A percentile compares a stretch with the other conserved stretches of the same genome.
Evolutionary conservation across 2,888 invertebrate genomes (phyloP).

Genomic region (Cerastis rubricosa): DNA sequence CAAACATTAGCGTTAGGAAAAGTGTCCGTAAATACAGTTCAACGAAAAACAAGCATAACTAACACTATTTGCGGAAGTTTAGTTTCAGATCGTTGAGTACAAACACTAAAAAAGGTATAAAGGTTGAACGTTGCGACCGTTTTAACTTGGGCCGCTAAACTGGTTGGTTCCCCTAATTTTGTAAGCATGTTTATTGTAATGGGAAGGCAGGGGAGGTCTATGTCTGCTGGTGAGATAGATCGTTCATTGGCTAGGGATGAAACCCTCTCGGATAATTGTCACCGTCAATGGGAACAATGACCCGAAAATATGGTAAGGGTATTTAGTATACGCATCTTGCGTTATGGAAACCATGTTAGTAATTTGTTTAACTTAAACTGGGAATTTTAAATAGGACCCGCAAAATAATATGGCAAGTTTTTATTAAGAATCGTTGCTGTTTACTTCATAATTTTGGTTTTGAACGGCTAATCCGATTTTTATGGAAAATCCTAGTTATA

Average conservation of each 20-base stretch:
- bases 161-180: constrained; percentile 12
- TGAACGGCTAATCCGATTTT: no score
- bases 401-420: background rate
- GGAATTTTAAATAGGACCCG: background rate
- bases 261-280: constrained; percentile 80
- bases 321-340: constrained; percentile 52
- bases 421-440: background rate
- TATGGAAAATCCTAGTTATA: background rate
- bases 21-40: constrained; percentile 37
- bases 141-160: constrained; percentile 43
- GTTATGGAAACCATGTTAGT: constrained; percentile 53
- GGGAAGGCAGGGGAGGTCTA: constrained; percentile 56
- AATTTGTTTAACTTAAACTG: constrained; percentile 41
- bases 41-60: constrained; percentile 50
- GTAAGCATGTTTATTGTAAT: constrained; percentile 32
- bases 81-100: constrained; percentile 68
- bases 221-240: constrained; percentile 63
- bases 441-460: background rate
- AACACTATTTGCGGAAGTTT: constrained; percentile 56
- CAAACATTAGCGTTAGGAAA: constrained; percentile 5
- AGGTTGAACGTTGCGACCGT: constrained; percentile 70
- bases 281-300: constrained; percentile 77
- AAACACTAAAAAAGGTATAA: constrained; percentile 73
- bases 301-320: constrained; percentile 72
- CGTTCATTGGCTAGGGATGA: constrained; percentile 74